Conservation (phyloP, 2,113 vertebrate genomes). For the Phalacrocorax pelagicus region DNA sequence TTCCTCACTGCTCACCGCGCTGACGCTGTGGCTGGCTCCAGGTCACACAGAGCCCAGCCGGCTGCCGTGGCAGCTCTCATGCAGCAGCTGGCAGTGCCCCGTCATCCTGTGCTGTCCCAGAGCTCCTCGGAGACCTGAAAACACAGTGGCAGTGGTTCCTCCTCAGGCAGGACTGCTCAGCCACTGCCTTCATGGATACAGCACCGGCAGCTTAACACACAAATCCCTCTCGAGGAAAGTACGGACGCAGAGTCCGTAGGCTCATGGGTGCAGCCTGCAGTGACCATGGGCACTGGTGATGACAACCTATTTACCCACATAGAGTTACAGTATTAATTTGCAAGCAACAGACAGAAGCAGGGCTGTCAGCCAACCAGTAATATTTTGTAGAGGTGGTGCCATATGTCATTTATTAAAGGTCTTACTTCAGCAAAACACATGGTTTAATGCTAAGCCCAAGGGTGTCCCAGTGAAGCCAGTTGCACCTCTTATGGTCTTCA, state of each 20-base stretch:
- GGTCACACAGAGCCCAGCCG: not conserved
- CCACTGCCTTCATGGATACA: not conserved
- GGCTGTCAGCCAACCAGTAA: not conserved
- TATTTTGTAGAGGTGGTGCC: not conserved
- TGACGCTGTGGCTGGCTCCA: not conserved
- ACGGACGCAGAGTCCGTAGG: not conserved
- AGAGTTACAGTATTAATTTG: not conserved
- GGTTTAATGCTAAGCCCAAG: not conserved
- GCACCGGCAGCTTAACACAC: not conserved
- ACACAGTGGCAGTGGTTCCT: not conserved
- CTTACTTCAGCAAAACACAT: constrained; percentile 1
- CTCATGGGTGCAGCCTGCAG: not conserved
- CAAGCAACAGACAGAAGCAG: not conserved
- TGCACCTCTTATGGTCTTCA: not conserved
- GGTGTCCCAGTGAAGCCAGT: not conserved
- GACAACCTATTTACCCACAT: not conserved
- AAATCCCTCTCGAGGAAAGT: not conserved
- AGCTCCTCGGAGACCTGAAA: not conserved
- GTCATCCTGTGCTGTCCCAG: rapidly evolving
- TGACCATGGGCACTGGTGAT: not conserved
- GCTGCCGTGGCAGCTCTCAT: rapidly evolving
- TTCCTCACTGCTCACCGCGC: not conserved
- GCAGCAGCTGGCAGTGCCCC: not conserved
- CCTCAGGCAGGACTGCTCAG: not conserved
- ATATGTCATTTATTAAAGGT: not conserved